Conservation (phyloP, 1,140 invertebrate species). For the Dinoponera quadriceps region DNA sequence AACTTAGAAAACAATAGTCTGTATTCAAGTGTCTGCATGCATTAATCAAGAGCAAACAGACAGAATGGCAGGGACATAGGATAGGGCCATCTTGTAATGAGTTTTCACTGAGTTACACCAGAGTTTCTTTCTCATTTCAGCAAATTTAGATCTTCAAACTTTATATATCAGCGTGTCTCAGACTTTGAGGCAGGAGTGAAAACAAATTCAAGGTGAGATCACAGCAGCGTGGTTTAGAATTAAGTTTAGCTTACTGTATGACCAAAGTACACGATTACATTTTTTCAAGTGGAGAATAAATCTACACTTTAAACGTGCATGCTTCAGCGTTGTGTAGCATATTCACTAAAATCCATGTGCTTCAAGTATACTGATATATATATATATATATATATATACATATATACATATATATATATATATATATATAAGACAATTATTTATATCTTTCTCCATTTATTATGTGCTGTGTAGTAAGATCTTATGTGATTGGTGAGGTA, state of each 20-base stretch:
- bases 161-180: slow-evolving; percentile 88
- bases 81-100: slow-evolving; percentile 83
- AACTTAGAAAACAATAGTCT: slow-evolving; percentile 40
- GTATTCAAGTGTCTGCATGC: slow-evolving; percentile 58
- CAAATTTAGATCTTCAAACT: slow-evolving; percentile 87
- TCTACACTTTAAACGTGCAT: slow-evolving; percentile 81
- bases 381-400: no score
- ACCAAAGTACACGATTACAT: slow-evolving; percentile 79
- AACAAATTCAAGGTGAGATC: slow-evolving; percentile 87
- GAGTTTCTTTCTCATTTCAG: slow-evolving; percentile 87
- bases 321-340: slow-evolving; percentile 77
- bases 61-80: slow-evolving; percentile 84
- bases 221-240: slow-evolving; percentile 83
- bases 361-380: slow-evolving; percentile 74
- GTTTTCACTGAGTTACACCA: slow-evolving; percentile 82
- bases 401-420: no score
- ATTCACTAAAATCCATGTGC: slow-evolving; percentile 76
- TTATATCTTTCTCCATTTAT: slow-evolving; percentile 67
- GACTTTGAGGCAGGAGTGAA: slow-evolving; percentile 87
- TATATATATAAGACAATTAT: slow-evolving; percentile 64
- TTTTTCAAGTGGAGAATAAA: slow-evolving; percentile 70
- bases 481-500: slow-evolving; percentile 70
- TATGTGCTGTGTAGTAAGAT: slow-evolving; percentile 74
- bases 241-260: slow-evolving; percentile 84
- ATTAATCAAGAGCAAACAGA: slow-evolving; percentile 79